phyloP scores from a whole-genome alignment of 2,888 invertebrate species.

The Tanypteryx hageni region DNA sequence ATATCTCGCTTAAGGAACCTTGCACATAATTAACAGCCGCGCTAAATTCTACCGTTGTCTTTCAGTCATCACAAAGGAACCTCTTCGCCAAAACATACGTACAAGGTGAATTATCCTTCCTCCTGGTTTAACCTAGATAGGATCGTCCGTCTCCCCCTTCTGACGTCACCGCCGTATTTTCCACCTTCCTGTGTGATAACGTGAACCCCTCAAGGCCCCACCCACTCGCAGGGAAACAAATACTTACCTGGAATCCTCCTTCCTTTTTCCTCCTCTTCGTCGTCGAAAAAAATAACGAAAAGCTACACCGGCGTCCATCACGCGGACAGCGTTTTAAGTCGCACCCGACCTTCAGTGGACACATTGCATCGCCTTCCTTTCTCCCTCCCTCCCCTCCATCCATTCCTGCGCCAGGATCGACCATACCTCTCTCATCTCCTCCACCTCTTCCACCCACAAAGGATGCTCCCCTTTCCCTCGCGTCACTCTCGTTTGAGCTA shows the following conservation, averaged over 20 bases:
- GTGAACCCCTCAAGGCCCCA: background rate
- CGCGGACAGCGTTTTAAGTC: background rate
- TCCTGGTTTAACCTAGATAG: conserved; percentile 6
- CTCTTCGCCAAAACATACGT: too few species aligned
- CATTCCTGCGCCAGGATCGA: background rate
- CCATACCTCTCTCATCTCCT: background rate
- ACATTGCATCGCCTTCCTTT: background rate
- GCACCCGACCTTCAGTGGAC: background rate
- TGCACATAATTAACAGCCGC: too few species aligned
- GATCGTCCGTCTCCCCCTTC: background rate
- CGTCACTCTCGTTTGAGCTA: background rate
- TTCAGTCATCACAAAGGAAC: too few species aligned
- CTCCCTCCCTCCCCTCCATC: background rate
- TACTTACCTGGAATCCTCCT: background rate
- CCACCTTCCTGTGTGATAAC: background rate
- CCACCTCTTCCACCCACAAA: background rate
- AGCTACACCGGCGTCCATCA: conserved; percentile 7
- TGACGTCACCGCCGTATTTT: background rate
- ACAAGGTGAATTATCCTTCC: background rate
- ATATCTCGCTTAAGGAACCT: too few species aligned
- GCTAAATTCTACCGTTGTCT: too few species aligned
- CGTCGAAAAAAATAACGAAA: background rate
- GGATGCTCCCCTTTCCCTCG: background rate
- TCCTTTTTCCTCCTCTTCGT: background rate
- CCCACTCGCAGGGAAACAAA: background rate